phyloP scores from a whole-genome alignment of 2,888 invertebrate genomes.

The Julus scanicus region DNA sequence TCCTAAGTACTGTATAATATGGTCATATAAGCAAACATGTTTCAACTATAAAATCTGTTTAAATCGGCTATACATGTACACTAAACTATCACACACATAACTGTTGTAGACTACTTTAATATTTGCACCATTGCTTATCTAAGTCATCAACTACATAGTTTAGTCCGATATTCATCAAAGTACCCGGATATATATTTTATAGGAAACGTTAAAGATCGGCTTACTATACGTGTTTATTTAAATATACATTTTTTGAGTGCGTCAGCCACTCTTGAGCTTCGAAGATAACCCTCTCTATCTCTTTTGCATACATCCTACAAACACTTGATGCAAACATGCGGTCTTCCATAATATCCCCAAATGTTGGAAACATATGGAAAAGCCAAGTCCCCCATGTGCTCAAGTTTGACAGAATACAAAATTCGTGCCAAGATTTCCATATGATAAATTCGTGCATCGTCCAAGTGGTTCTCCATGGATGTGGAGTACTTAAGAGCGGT shows the following conservation, averaged over 20 bases:
- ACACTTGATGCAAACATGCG: slow-evolving; percentile 10
- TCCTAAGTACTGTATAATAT: too few relatives aligned
- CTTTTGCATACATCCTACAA: slow-evolving; percentile 26
- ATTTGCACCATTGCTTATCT: not conserved
- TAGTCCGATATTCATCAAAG: not conserved
- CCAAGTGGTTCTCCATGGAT: slow-evolving; percentile 27
- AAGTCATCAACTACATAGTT: not conserved
- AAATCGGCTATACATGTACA: too few relatives aligned
- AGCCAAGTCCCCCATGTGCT: not conserved
- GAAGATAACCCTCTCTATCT: slow-evolving; percentile 10
- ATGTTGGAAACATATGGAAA: slow-evolving; percentile 13
- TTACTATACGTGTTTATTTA: slow-evolving; percentile 23
- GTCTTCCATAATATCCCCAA: slow-evolving; percentile 15
- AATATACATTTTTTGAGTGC: not conserved
- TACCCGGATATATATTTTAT: not conserved
- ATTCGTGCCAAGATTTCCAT: slow-evolving; percentile 33
- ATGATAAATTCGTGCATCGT: not conserved
- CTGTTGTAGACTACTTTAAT: not conserved
- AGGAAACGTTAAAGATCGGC: not conserved
- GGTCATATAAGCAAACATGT: too few relatives aligned
- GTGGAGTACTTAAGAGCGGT: slow-evolving; percentile 26
- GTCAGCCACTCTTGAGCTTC: not conserved
- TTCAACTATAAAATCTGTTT: too few relatives aligned
- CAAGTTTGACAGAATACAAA: slow-evolving; percentile 25
- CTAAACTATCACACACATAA: too few relatives aligned